Base-by-base conservation (phyloP, 2,113 vertebrate species). In the Lophotis ruficrista region DNA sequence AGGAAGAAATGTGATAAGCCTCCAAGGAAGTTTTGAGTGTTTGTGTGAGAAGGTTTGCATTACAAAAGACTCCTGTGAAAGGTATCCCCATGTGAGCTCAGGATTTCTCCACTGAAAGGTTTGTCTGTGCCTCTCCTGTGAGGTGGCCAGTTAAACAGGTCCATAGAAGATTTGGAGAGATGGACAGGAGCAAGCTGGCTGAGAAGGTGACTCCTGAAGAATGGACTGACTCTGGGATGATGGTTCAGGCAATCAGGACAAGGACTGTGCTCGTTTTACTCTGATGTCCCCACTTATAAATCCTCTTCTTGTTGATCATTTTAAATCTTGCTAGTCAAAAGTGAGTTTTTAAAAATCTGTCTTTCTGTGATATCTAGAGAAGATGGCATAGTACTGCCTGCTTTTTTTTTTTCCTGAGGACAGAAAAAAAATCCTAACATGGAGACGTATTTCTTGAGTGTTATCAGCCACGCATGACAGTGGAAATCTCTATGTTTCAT, bases 1-100 rank as follows among this genome's bases (percentile, higher is more conserved):
- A 79, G 62, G 87, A 94, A 91, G 87, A 96, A 95, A 95, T 53
- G 81, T 56, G 48, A 64, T 45, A 22, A 91, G 73, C 31, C 45
- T 93, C 15, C 35, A 54, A 76, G 73, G 47, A 87, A 76, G 69
- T 78, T 77, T 50, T 47, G 33, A 84, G 81, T 50, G 38, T 78
- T 78, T 75, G 19, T 95, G 43, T 75, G 83, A 75, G 51, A 71
- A 72, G 19, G 27, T 84, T 83, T 91, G 24, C 51, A 45, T 90
- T 81, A 45, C 7, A 14, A 33, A 70, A 84, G 69, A 54, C 21
- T 84, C 13, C 54, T 50, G n/a, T 2, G 6, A 71, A 81, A 93
- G 54, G 37, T 70, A 27, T 62, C 76, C 35, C 37, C 23, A 33
- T 60, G 48, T 62, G 60, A 78, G 51, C 83, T 89, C 27, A 30